phyloP scores from a whole-genome alignment of 2,888 invertebrate genomes.

The Harpalus rufipes region DNA sequence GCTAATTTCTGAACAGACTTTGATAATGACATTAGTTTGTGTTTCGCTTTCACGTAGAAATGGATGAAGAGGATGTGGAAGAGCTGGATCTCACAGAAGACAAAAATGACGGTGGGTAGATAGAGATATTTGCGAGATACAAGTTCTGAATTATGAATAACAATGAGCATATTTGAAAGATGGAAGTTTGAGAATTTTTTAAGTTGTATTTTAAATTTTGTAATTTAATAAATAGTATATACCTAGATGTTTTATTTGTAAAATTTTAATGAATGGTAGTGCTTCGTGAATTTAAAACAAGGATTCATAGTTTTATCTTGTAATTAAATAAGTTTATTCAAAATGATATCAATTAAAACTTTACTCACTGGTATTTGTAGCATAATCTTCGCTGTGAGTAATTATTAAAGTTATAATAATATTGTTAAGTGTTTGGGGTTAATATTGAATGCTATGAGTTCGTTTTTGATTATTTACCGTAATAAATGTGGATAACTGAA shows the following conservation, averaged over 20 bases:
- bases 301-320: no score
- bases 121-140: neutral
- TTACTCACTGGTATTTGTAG: no score
- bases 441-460: no score
- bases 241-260: neutral
- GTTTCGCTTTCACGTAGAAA: neutral
- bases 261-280: no score
- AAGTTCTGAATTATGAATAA: neutral
- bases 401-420: no score
- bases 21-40: constrained; percentile 18
- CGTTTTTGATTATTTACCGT: no score
- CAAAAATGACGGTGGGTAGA: constrained; percentile 12
- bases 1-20: neutral
- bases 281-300: no score
- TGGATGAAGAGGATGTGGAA: constrained; percentile 15
- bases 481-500: no score
- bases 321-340: no score
- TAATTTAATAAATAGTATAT: neutral
- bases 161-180: neutral
- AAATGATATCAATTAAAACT: no score
- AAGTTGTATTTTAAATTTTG: neutral
- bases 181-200: neutral
- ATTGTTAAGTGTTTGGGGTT: no score
- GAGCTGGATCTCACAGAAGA: neutral
- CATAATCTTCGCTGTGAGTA: no score